Base-by-base conservation (phyloP, 1,140 invertebrate genomes). In the Saccostrea echinata region DNA sequence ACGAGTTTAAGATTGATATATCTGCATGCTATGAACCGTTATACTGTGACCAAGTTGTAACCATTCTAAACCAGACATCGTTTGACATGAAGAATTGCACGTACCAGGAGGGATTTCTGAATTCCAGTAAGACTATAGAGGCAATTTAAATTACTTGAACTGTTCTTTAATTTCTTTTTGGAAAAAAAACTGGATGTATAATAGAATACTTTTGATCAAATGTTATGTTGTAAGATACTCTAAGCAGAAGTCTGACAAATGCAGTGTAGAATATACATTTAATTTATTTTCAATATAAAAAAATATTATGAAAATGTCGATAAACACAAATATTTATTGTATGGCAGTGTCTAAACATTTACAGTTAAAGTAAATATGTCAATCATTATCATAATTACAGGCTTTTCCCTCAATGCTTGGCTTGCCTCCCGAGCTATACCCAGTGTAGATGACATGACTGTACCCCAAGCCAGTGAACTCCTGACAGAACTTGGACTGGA, bases 401-500 rank as follows among this genome's bases (percentile, higher is more conserved):
- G 24, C 52, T 87, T 87, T n/a, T 87, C 86, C 55, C 55, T 87
- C 12, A 43, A 16, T 55, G 33, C 16, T 27, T 87, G 86, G 86
- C 43, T 87, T 80, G 27, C 27, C 16, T 76, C 53, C 18, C 21
- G 80, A 43, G 27, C 76, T 27, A 30, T 87, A 18, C 52, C 53
- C 9, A 35, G n/a, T 57, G 64, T 61, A 21, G 55, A 64, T 13
- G 81, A 33, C 21, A 82, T 87, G 27, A 24, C 86, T 35, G 76
- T 52, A 9, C 52, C 57, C 9, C 52, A 83, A 53, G 81, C 76
- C 55, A 80, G 64, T 55, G 52, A 87, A 18, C 81, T 87, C 71
- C 33, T 82, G 8, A 53, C 18, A 27, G 27, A 57, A 21, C 81
- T 87, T 24, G 52, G 86, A 33, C 55, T 87, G 76, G 80, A 87